Base-by-base conservation (phyloP, 2,888 invertebrate genomes). In the Alloscopus bannaensis region DNA sequence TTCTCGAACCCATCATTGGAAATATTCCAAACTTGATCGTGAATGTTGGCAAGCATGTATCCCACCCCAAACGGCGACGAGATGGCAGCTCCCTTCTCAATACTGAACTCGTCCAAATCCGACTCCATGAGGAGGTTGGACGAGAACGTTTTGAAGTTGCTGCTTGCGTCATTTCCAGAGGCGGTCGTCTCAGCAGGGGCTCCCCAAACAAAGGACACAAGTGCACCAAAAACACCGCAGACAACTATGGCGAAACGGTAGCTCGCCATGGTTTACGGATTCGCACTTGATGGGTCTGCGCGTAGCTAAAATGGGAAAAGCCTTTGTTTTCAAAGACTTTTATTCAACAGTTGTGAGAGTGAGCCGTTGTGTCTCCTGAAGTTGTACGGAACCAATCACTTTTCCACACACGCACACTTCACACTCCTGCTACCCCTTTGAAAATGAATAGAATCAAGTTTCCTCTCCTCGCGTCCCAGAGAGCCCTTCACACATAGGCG, bases 81-180 rank as follows among this genome's bases (percentile, higher is more conserved):
- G 28, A 83, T 83, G 11, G 83, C 81, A 18, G 83, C 83, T 18
- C 83, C 83, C 18, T 83, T 83, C 29, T 83, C 83, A 47, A 81
- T 73, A 31, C 77, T 77, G 31, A 81, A 81, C 45, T 81, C 81
- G 42, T 81, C 83, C 31, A 83, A 71, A 62, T 83, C 83, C 2
- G 83, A 83, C 40, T 83, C 80, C 57, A 69, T 73, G 36, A 83
- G 77, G 3, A 83, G 73, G 47, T 83, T 83, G 2, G 72, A 59
- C 2, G 83, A 83, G 45, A 83, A 83, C 20, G 69, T 73, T 66
- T 55, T 81, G 31, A 83, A 83, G 47, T 80, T 69, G 2, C 6
- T 22, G 26, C 36, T 77, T 13, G 36, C 64, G 20, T 69, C 77
- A 36, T 6, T 13, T 8, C 8, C 36, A 36, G 36, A 13, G 13